Conservation (phyloP, 2,888 invertebrate species). For the Phrixothrix hirtus region DNA sequence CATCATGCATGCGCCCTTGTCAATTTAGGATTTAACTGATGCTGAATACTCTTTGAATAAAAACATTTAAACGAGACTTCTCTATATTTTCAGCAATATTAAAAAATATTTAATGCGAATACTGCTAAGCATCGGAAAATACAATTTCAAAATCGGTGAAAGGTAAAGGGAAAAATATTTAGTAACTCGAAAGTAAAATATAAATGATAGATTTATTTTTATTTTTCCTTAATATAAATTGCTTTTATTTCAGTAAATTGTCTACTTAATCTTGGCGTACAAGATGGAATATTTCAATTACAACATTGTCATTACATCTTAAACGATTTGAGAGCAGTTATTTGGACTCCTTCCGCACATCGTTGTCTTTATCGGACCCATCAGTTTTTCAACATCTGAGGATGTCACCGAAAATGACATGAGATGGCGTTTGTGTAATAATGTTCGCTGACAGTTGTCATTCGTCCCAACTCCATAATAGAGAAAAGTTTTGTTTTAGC, state of each 20-base stretch:
- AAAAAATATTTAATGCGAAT: too few relatives aligned
- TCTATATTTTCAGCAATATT: too few relatives aligned
- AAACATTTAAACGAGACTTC: too few relatives aligned
- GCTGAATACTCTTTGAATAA: too few relatives aligned
- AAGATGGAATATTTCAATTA: constrained; percentile 25
- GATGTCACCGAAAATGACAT: constrained; percentile 46
- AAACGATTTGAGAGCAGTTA: constrained; percentile 25
- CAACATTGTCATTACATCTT: constrained; percentile 21
- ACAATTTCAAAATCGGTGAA: too few relatives aligned
- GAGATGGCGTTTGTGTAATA: constrained; percentile 51
- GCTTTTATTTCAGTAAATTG: constrained; percentile 1
- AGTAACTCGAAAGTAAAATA: too few relatives aligned
- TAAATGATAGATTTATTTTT: too few relatives aligned
- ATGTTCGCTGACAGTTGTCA: constrained; percentile 56
- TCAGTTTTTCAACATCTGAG: constrained; percentile 40
- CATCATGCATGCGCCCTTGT: too few relatives aligned
- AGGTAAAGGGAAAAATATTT: too few relatives aligned
- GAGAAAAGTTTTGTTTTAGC: constrained; percentile 52
- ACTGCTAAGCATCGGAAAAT: too few relatives aligned
- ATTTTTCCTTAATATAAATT: not conserved
- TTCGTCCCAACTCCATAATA: constrained; percentile 50
- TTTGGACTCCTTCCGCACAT: constrained; percentile 32
- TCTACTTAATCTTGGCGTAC: too few relatives aligned
- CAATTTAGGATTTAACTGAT: too few relatives aligned
- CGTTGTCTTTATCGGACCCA: constrained; percentile 38